Conservation (phyloP, 2,888 invertebrate species). For the Macaria notata region DNA sequence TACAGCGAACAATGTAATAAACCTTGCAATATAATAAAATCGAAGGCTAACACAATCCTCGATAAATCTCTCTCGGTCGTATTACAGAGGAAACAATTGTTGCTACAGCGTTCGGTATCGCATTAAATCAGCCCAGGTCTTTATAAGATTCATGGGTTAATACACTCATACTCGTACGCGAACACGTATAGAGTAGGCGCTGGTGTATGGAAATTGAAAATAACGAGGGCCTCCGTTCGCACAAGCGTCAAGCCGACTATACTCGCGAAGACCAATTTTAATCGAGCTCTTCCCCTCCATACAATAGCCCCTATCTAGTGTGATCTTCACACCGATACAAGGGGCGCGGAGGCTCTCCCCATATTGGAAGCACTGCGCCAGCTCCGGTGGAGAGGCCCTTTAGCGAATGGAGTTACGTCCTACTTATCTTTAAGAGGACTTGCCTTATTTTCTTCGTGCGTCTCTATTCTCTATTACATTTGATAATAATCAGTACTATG, state of each 20-base stretch:
- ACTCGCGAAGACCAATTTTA: constrained; percentile 60
- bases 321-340: constrained; percentile 57
- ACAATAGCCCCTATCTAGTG: constrained; percentile 61
- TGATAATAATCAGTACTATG: constrained; percentile 51
- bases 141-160: constrained; percentile 78
- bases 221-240: constrained; percentile 78
- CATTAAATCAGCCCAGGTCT: constrained; percentile 69
- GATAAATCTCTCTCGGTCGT: constrained; percentile 40
- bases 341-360: constrained; percentile 57
- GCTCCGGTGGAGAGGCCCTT: constrained; percentile 76
- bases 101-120: constrained; percentile 39
- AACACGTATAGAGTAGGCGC: constrained; percentile 71
- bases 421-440: constrained; percentile 79
- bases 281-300: constrained; percentile 60
- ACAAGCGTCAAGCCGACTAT: constrained; percentile 73
- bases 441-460: constrained; percentile 76
- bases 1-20: constrained; percentile 33
- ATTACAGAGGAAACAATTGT: constrained; percentile 51
- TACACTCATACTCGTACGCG: constrained; percentile 71
- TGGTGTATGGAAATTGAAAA: constrained; percentile 81
- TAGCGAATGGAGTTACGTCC: constrained; percentile 79
- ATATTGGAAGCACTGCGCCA: constrained; percentile 65
- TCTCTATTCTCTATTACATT: constrained; percentile 66
- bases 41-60: constrained; percentile 36
- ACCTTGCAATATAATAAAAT: constrained; percentile 33